A percentile compares a stretch with the other conserved stretches of the same genome.
Evolutionary conservation across 2,113 vertebrate species (phyloP).

Genomic region (Paratilapia polleni): DNA sequence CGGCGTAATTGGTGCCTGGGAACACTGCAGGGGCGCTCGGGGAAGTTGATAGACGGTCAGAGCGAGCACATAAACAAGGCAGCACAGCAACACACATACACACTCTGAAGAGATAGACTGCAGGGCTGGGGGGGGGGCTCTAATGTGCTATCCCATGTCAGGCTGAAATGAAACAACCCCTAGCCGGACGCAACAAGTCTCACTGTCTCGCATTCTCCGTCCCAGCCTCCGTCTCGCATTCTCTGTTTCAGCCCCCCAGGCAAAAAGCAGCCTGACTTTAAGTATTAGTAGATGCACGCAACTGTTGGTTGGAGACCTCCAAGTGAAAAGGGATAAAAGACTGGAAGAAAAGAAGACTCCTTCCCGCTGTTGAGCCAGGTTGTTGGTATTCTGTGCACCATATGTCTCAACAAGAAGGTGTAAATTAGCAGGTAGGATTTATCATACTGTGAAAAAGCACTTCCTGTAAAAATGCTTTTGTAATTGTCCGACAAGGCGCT

Average conservation of each 20-base stretch:
- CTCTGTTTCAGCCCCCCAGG: slow-evolving; percentile 11
- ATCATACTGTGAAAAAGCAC: not conserved
- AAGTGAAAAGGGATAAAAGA: not conserved
- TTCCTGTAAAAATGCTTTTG: slow-evolving; percentile 4
- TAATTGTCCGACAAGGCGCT: not conserved
- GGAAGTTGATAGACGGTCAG: slow-evolving; percentile 33
- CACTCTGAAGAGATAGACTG: slow-evolving; percentile 3
- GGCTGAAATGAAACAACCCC: slow-evolving; percentile 48
- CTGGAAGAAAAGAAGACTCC: not conserved
- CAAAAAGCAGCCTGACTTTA: slow-evolving; percentile 19
- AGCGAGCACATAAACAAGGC: slow-evolving; percentile 25
- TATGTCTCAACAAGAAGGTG: not conserved
- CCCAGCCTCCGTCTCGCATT: slow-evolving; percentile 6
- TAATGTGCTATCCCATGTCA: slow-evolving; percentile 52
- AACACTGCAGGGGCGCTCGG: slow-evolving; percentile 46
- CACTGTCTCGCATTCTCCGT: slow-evolving; percentile 4
- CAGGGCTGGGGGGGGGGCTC: slow-evolving; percentile 1
- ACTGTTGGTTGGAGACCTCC: slow-evolving; percentile 37
- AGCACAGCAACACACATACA: slow-evolving; percentile 6
- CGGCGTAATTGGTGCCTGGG: slow-evolving; percentile 68
- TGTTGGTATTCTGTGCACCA: not conserved
- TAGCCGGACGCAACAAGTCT: slow-evolving; percentile 56
- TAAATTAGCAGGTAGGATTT: slow-evolving; percentile 12
- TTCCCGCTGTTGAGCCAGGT: not conserved
- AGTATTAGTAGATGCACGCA: slow-evolving; percentile 23